Base-by-base conservation (phyloP, 2,888 invertebrate species). In the Agonopterix heracliana region DNA sequence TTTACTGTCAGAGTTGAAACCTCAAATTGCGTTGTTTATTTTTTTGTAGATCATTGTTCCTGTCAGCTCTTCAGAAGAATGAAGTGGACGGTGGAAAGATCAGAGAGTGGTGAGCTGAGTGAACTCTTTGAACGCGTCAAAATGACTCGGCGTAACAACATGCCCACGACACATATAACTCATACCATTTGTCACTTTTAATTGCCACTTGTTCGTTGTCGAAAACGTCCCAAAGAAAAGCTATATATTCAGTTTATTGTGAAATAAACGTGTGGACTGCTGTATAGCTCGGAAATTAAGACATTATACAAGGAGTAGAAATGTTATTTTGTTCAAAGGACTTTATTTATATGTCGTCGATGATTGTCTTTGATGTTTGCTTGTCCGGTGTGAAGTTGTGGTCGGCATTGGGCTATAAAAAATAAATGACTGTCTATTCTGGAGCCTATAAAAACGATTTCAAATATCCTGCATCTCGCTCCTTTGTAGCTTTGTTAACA, bases 101-200 rank as follows among this genome's bases (percentile, higher is more conserved):
- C 85, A 72, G 63, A 82, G 72, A 56, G 53, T 49, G 26, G 26
- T 26, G 26, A 45, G 47, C 54, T 53, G 55, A 55, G 59, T 34
- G 45, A 55, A 50, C 60, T 53, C 74, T 78, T 74, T 76, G 77
- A 78, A 65, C 70, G 60, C 53, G 68, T 71, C 73, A 56, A 59
- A 49, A 49, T 50, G 68, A 74, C 74, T 76, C 61, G 61, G 67
- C 68, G 70, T 66, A 68, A 75, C 77, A 68, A 56, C 54, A 52
- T 56, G 63, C 56, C 59, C 54, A 52, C 55, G 56, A 57, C 62
- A 65, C 60, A 60, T 70, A 75, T 77, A 78, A 76, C 74, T 79
- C 78, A 77, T 73, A 78, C 75, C 87, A 86, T 88, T 85, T 86
- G 87, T 88, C 87, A 88, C 80, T 86, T 88, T 82, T 87, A 88